phyloP scores from a whole-genome alignment of 2,113 vertebrate genomes.

The Eublepharis macularius region DNA sequence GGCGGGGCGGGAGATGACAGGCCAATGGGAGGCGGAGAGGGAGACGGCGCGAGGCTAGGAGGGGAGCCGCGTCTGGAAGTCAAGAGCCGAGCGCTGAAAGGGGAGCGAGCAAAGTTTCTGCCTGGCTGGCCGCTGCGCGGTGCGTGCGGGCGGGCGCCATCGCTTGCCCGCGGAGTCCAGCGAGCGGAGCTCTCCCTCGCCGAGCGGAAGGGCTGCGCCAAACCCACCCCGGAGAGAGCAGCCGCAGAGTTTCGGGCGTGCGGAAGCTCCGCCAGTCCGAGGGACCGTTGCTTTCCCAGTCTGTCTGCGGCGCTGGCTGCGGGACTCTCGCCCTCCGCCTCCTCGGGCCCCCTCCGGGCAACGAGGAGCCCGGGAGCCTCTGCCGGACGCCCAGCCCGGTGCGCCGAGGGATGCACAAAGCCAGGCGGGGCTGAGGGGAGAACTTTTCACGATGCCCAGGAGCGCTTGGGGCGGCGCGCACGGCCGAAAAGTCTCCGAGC shows the following conservation, averaged over 20 bases:
- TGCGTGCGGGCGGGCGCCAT: constrained; percentile 37
- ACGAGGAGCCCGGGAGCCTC: background rate
- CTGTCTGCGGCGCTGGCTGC: background rate
- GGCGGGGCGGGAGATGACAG: constrained; percentile 43
- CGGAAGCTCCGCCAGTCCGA: background rate
- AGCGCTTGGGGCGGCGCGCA: background rate
- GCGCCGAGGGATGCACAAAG: background rate
- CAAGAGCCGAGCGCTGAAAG: constrained; percentile 35
- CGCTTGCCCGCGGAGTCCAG: background rate
- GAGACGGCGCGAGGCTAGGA: background rate
- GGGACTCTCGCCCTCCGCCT: background rate
- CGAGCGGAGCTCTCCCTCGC: background rate
- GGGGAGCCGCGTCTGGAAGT: constrained; percentile 35
- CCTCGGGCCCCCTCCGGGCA: background rate
- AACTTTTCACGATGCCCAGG: background rate
- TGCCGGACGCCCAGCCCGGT: background rate
- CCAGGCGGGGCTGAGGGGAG: background rate
- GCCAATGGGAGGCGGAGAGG: constrained; percentile 36
- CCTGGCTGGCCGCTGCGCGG: constrained; percentile 17
- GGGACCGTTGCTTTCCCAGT: background rate
- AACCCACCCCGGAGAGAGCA: background rate
- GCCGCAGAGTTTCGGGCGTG: background rate
- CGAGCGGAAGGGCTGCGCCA: background rate
- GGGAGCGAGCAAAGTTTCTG: constrained; percentile 62
- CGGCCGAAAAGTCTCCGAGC: background rate